Percentiles rank a stretch among this genome's conserved stretches.
Evolutionary conservation across 2,888 invertebrate genomes (phyloP).

Genomic region (Dioctria rufipes): DNA sequence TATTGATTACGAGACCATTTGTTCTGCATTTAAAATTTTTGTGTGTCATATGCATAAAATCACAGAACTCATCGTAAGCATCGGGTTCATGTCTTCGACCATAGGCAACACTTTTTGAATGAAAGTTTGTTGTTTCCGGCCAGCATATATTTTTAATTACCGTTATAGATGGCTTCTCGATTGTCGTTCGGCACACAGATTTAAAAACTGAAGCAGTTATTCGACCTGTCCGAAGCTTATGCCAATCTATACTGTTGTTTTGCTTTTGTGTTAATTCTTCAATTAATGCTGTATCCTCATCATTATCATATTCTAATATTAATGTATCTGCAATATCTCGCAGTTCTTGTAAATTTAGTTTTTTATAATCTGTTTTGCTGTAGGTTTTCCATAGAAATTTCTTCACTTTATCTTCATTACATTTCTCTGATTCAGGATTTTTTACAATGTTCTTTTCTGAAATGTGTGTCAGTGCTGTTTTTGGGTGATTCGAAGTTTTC

Average conservation of each 20-base stretch:
- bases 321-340: neutral
- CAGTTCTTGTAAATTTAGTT: neutral
- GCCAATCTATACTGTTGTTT: neutral
- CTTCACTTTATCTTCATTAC: neutral
- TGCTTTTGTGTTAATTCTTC: neutral
- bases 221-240: neutral
- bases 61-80: neutral
- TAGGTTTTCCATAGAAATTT: neutral
- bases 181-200: neutral
- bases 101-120: neutral
- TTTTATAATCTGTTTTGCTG: neutral
- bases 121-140: neutral
- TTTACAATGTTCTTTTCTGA: neutral
- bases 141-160: neutral
- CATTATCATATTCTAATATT: neutral
- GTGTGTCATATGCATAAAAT: neutral
- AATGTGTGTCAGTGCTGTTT: neutral
- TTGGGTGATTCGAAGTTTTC: too few species aligned
- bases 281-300: neutral
- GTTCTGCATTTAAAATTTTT: neutral
- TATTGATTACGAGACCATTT: neutral
- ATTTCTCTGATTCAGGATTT: neutral
- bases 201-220: slow-evolving; percentile 2
- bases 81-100: neutral
- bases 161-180: neutral